Conservation (phyloP, 1,140 invertebrate genomes). For the Colletes latitarsis region DNA sequence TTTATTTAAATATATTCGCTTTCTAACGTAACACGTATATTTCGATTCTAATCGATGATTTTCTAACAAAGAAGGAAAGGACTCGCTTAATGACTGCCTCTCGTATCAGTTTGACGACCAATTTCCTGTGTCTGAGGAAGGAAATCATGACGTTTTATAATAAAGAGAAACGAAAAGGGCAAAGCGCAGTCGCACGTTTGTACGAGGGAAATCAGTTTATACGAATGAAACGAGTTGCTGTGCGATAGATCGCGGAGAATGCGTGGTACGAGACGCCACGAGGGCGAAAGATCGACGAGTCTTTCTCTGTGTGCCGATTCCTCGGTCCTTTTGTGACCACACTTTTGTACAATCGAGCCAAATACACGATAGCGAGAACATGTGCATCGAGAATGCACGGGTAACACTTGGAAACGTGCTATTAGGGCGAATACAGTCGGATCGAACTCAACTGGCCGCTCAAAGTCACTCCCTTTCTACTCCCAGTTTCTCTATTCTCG, state of each 20-base stretch:
- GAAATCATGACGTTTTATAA: conserved; percentile 3
- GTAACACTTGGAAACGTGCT: neutral
- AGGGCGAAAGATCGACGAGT: neutral
- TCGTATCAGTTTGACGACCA: conserved; percentile 38
- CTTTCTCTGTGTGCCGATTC: neutral
- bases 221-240: conserved; percentile 7
- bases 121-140: conserved; percentile 3
- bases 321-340: neutral
- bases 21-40: neutral
- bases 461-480: neutral
- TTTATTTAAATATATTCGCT: neutral
- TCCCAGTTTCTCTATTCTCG: no score
- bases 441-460: neutral
- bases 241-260: neutral
- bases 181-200: neutral
- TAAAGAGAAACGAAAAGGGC: neutral
- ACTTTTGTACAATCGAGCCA: neutral
- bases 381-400: no score
- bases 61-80: neutral
- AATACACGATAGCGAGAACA: neutral
- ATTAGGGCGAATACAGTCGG: neutral
- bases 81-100: conserved; percentile 26
- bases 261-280: neutral
- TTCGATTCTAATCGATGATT: neutral
- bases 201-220: conserved; percentile 12